phyloP scores from a whole-genome alignment of 2,113 vertebrate species.

The Toxostoma redivivum region DNA sequence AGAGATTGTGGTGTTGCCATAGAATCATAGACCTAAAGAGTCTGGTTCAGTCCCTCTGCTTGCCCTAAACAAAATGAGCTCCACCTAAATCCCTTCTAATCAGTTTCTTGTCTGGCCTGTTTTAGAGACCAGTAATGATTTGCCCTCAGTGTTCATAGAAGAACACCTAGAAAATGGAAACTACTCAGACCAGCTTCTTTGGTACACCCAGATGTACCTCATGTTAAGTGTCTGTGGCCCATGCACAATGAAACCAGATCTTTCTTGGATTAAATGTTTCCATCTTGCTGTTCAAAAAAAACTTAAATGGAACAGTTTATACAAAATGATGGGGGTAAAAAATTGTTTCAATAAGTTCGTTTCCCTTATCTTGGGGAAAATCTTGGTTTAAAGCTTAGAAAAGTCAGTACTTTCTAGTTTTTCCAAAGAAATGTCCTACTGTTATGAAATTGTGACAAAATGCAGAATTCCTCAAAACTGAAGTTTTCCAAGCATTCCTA shows the following conservation, averaged over 20 bases:
- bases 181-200: neutral
- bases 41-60: neutral
- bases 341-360: neutral
- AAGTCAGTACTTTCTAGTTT: neutral
- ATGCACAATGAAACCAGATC: neutral
- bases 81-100: neutral
- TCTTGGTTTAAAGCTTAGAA: neutral
- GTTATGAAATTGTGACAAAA: neutral
- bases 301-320: neutral
- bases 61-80: neutral
- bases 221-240: neutral
- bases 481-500: neutral
- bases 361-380: neutral
- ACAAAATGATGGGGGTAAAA: neutral
- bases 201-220: neutral
- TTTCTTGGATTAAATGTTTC: neutral
- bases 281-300: neutral
- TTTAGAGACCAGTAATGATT: neutral
- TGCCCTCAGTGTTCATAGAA: neutral
- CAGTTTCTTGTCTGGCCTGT: neutral
- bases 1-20: constrained; percentile 46
- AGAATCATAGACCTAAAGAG: constrained; percentile 21
- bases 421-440: neutral
- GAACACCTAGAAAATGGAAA: neutral
- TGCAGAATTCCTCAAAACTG: neutral